Evolutionary conservation across 2,888 invertebrate species (phyloP), one percentile per base, ranked within the genome.

Genomic region (Beris chalybata): DNA sequence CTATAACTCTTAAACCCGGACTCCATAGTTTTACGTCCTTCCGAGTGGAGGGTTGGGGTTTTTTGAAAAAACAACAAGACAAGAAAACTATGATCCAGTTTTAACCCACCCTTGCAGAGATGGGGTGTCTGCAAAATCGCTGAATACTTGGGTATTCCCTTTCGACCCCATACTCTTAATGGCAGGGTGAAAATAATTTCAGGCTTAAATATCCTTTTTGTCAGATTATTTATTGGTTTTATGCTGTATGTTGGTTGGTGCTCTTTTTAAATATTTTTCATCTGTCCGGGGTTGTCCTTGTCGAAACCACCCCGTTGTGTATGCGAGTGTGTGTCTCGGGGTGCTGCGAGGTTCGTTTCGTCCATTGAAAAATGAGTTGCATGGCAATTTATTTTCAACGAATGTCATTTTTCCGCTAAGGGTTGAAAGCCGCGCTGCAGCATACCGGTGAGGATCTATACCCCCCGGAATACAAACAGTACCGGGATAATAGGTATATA

Each of bases 181-280:
- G 11, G 38, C 38, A 61, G 61, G 61, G 61, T 61, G 50, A 50
- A 38, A 13, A 69, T 71, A 72, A 72, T 72, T 72, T 71, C 65
- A 67, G 67, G 68, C 70, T 71, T 70, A 70, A 72, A 70, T 71
- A 70, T 72, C 71, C 71, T 71, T 70, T 67, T 71, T 70, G 67
- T 67, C 66, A 69, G 70, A 71, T 70, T 71, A 72, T 72, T 71
- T 72, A 72, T 72, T 70, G 70, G 66, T 64, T 61, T 59, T 66
- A 56, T 56, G 9, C 12, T 30, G 15, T 15, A 56, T 44, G 30
- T 53, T 3, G 38, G n/a, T 38, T 31, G 31, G 31, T 67, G 47
- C 47, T 54, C 64, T 63, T 67, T 63, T 57, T 64, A 47, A 22
- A 22, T 53, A 38, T 15, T 22, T 22, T 43, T 56, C 22, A n/a